Evolutionary conservation across 2,797 vertebrate species (phyloP), one percentile per base, ranked within the genome.

Genomic region (Galago senegalensis): DNA sequence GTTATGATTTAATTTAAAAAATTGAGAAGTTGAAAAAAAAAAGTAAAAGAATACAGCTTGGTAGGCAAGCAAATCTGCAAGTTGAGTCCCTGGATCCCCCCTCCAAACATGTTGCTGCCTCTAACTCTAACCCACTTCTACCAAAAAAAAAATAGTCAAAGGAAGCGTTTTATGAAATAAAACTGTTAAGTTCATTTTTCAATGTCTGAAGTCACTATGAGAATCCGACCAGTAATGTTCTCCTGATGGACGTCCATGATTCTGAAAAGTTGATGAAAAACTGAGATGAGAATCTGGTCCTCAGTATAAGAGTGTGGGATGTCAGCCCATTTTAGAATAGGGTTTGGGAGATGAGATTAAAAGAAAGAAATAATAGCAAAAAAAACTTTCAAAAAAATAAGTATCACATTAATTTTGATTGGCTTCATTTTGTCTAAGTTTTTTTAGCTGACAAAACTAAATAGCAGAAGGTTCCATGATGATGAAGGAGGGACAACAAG

Each of bases 111-210:
- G 6, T 25, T 91, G 16, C 37, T 89, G 20, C 12, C 5, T 63
- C 69, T 85, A 84, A 84, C 14, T 3, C 14, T 25, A 69, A 58
- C 29, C 72, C 6, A 1, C 31, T 89, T 10, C 70, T 61, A 13
- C 43, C 86, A 94, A 84, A 23, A 92, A 61, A 92, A 61, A 58
- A 56, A 13, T 31, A 92, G 49, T 56, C 56, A 49, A 27, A 91
- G 56, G 18, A 31, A 91, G 31, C 16, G 14, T 4, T 89, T 73
- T 86, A 31, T 29, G 43, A 29, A 69, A 73, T 7, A 16, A 46
- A 58, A 81, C 67, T 40, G 4, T 37, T 75, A 73, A 56, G 5
- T 80, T 58, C 20, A 49, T 37, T 95, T 81, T 73, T 73, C 77
- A 27, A 67, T n/a, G 23, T 34, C 23, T 90, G 56, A 80, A 79